Evolutionary conservation across 92 coral and sea anemone genomes (phyloP).

Genomic region (Pocillopora grandis): DNA sequence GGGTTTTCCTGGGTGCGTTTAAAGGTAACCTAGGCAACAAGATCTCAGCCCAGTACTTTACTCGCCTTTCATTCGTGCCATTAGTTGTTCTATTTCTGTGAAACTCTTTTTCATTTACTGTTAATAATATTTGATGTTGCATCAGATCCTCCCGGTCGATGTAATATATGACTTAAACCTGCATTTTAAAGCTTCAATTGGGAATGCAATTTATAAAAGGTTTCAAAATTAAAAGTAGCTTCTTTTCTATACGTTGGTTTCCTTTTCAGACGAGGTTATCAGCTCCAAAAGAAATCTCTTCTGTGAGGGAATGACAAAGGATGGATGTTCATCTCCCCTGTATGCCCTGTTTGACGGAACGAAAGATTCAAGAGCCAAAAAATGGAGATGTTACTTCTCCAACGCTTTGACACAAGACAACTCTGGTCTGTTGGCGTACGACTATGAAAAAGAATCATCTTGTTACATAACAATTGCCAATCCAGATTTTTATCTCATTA

Average conservation of each 20-base stretch:
- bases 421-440: constrained; percentile 6
- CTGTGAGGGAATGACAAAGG: background rate
- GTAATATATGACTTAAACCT: no score
- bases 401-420: background rate
- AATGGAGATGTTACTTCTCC: constrained; percentile 18
- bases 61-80: no score
- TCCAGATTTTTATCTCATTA: background rate
- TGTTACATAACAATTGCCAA: background rate
- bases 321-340: constrained; percentile 11
- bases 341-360: constrained; percentile 11
- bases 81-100: no score
- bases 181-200: no score
- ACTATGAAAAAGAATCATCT: background rate
- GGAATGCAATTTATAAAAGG: no score
- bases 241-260: background rate
- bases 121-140: no score
- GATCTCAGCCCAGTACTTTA: no score
- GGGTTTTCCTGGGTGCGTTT: no score
- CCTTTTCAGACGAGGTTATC: constrained; percentile 8
- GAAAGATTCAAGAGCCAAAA: background rate
- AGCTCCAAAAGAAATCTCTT: background rate
- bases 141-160: no score
- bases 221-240: background rate
- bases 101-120: no score
- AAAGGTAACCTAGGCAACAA: no score